Percentiles rank a stretch among this genome's conserved stretches.
These are phyloP conservation scores for Portunus trituberculatus DNA, from an alignment of 1,140 invertebrate species.

Conservation along the genomic window DNA sequence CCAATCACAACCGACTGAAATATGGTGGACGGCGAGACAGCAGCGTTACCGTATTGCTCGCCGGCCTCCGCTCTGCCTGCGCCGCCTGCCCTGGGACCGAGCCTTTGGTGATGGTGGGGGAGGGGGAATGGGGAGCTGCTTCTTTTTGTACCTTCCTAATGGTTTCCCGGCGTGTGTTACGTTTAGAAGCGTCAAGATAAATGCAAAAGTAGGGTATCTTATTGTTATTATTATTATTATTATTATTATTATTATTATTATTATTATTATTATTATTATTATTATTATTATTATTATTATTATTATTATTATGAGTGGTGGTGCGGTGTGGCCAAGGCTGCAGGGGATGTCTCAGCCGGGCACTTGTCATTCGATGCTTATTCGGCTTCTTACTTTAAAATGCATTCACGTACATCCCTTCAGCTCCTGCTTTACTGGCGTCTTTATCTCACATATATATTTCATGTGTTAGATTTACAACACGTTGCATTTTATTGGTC, in stretches of 20 bases:
- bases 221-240: background rate
- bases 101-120: background rate
- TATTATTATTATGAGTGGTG: background rate
- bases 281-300: background rate
- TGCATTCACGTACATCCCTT: background rate
- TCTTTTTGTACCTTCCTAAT: background rate
- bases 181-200: background rate
- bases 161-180: background rate
- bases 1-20: slow-evolving; percentile 67
- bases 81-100: background rate
- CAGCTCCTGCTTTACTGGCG: background rate
- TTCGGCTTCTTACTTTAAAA: no score
- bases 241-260: background rate
- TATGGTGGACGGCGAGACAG: slow-evolving; percentile 55
- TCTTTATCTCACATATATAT: background rate
- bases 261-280: background rate
- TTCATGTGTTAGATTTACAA: background rate
- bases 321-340: no score
- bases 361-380: no score
- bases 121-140: background rate
- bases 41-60: slow-evolving; percentile 56
- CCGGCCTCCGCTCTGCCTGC: background rate
- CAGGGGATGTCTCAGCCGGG: no score
- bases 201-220: background rate
- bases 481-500: background rate